Conservation (phyloP, 2,797 vertebrate species). For the Margarornis squamiger region DNA sequence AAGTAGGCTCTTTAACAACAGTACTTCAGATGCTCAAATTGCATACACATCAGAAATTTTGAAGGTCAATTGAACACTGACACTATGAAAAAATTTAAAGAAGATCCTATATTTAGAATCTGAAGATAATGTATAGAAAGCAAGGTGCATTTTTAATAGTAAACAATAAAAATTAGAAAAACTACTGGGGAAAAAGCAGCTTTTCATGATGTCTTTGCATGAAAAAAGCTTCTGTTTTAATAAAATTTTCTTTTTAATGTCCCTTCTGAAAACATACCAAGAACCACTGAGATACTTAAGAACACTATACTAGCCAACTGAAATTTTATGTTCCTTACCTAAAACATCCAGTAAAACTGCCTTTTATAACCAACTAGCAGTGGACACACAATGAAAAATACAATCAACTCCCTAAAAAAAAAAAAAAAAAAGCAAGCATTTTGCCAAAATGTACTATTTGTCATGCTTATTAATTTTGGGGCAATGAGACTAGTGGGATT, state of each 20-base stretch:
- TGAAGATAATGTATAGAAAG: not conserved
- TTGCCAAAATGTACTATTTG: not conserved
- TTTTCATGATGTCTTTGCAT: not conserved
- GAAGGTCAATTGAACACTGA: not conserved
- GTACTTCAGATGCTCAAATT: not conserved
- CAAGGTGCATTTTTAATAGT: not conserved
- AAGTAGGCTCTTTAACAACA: not conserved
- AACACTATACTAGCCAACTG: not conserved
- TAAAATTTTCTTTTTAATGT: not conserved
- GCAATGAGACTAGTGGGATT: not conserved
- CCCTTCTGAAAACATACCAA: not conserved
- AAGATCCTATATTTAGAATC: not conserved
- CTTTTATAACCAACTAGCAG: not conserved
- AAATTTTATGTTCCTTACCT: not conserved
- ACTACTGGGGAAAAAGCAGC: not conserved
- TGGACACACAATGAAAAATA: not conserved
- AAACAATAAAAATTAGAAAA: not conserved
- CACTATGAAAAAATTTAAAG: not conserved
- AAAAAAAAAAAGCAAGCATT: not conserved
- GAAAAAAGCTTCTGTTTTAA: not conserved
- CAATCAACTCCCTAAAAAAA: not conserved
- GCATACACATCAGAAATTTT: not conserved
- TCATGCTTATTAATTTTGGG: constrained; percentile 3
- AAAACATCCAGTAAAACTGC: not conserved
- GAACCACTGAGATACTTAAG: not conserved